Conservation (phyloP, 1,140 invertebrate genomes). For the Drosophila mauritiana region DNA sequence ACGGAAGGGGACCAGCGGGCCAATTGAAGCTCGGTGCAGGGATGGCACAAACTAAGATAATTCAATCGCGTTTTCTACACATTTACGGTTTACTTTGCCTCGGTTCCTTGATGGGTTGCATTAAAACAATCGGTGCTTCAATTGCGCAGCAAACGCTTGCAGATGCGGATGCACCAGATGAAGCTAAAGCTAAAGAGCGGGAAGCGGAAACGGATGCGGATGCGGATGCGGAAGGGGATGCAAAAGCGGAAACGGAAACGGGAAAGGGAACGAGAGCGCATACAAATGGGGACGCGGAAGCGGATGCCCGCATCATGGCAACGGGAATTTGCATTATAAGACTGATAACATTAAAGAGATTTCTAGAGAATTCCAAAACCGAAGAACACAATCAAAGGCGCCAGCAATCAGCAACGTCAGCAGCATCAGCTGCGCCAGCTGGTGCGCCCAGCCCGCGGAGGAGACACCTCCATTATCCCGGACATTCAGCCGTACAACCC, state of each 20-base stretch:
- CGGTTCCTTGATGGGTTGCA: conserved; percentile 73
- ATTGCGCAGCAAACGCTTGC: conserved; percentile 44
- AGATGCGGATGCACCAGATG: conserved; percentile 28
- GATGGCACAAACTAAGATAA: conserved; percentile 61
- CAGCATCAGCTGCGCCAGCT: conserved; percentile 5
- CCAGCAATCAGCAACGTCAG: conserved; percentile 34
- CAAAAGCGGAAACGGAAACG: conserved; percentile 17
- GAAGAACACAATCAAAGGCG: conserved; percentile 42
- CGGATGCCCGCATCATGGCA: conserved; percentile 62
- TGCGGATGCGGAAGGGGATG: conserved; percentile 9
- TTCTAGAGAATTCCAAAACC: conserved; percentile 73
- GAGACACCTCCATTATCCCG: conserved; percentile 16
- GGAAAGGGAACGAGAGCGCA: conserved; percentile 23
- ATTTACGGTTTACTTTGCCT: conserved; percentile 75
- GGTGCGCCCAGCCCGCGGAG: conserved; percentile 9
- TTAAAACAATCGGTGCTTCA: conserved; percentile 63
- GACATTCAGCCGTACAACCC: conserved; percentile 30
- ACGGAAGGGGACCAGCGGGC: conserved; percentile 2
- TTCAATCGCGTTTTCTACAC: conserved; percentile 70
- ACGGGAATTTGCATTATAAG: conserved; percentile 84
- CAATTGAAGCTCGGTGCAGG: conserved; percentile 20
- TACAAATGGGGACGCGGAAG: conserved; percentile 25
- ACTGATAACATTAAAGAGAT: conserved; percentile 84
- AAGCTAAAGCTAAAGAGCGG: conserved; percentile 19
- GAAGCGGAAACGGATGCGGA: conserved; percentile 7